Conservation (phyloP, 2,113 vertebrate species). For the Halichoeres trimaculatus region DNA sequence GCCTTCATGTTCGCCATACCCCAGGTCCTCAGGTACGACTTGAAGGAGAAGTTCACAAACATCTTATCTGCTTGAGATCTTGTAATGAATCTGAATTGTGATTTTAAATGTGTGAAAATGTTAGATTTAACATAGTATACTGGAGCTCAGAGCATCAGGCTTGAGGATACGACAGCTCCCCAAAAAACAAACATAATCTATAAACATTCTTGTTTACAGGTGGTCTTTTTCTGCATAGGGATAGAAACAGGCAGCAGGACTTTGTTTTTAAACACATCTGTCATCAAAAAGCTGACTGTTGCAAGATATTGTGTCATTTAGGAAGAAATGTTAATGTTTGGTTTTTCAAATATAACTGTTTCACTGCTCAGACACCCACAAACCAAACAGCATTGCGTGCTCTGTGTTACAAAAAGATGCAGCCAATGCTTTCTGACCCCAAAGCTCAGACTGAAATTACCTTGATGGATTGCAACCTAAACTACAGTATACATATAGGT, state of each 20-base stretch:
- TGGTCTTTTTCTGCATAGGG: neutral
- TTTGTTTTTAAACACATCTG: constrained; percentile 11
- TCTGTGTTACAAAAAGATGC: constrained; percentile 40
- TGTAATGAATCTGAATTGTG: neutral
- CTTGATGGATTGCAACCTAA: constrained; percentile 35
- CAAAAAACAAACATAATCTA: constrained; percentile 1
- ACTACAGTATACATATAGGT: constrained; percentile 36
- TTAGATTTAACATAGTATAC: neutral
- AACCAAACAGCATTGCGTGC: constrained; percentile 46
- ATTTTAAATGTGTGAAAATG: neutral
- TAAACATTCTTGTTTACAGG: neutral
- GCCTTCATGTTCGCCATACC: constrained; percentile 91
- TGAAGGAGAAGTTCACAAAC: neutral
- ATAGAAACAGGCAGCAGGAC: neutral
- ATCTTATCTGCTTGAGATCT: neutral
- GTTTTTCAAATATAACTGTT: constrained; percentile 43
- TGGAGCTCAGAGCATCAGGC: constrained; percentile 3
- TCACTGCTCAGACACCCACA: constrained; percentile 40
- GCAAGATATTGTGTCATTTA: constrained; percentile 36
- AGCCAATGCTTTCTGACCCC: constrained; percentile 50
- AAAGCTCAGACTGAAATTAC: constrained; percentile 54
- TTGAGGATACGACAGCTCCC: neutral
- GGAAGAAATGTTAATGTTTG: constrained; percentile 47
- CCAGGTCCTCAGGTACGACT: constrained; percentile 88
- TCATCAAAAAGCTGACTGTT: neutral